Evolutionary conservation across 2,113 vertebrate species (phyloP).

Genomic region (Eretmodus cyanostictus): DNA sequence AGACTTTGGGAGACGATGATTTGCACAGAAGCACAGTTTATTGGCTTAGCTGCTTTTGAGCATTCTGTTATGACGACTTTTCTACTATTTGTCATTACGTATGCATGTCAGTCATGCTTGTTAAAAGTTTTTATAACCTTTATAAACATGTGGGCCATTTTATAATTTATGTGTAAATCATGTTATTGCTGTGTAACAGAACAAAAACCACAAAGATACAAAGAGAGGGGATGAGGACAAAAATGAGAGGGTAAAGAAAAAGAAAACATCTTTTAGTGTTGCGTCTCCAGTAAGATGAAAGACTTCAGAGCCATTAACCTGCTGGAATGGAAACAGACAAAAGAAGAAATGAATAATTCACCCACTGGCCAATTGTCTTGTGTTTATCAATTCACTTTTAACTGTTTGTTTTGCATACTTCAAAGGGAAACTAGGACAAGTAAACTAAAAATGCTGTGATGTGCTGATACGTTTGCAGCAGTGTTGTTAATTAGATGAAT

Average conservation of each 20-base stretch:
- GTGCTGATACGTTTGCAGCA: background rate
- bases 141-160: background rate
- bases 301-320: constrained; percentile 27
- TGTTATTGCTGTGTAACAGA: background rate
- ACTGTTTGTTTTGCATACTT: constrained; percentile 3
- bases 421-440: constrained; percentile 7
- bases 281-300: constrained; percentile 8
- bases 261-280: background rate
- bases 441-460: background rate
- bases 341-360: constrained; percentile 46
- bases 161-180: background rate
- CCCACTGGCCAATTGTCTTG: constrained; percentile 10
- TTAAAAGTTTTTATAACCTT: background rate
- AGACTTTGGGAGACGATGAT: background rate
- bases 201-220: background rate
- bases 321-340: constrained; percentile 1
- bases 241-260: background rate
- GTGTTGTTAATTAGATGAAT: constrained; percentile 11
- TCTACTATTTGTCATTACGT: background rate
- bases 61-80: background rate
- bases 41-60: background rate
- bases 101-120: background rate
- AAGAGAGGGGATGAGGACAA: background rate
- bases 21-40: background rate
- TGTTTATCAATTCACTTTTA: constrained; percentile 29